phyloP scores from a whole-genome alignment of 2,888 invertebrate genomes.

The Drosophila pseudotalamancana region DNA sequence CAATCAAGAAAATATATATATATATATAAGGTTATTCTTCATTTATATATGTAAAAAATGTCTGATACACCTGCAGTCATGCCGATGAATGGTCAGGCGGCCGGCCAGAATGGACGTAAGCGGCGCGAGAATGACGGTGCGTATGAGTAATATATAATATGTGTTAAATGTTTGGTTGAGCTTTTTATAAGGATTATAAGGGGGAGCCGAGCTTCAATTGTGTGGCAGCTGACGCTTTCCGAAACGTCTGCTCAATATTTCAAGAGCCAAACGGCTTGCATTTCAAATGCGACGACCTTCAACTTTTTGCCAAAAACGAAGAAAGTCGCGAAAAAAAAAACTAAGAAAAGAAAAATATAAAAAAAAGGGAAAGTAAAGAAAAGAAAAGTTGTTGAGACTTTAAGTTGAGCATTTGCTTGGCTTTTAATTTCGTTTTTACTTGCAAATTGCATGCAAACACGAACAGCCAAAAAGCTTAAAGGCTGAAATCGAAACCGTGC shows the following conservation, averaged over 20 bases:
- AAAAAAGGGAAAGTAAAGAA: conserved; percentile 37
- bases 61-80: conserved; percentile 77
- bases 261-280: conserved; percentile 21
- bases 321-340: conserved; percentile 27
- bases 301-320: conserved; percentile 19
- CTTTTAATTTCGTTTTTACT: conserved; percentile 68
- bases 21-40: too few relatives aligned
- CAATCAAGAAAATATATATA: neutral
- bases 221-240: conserved; percentile 35
- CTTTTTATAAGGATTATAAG: too few relatives aligned
- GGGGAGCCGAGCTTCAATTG: neutral
- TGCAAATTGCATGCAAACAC: conserved; percentile 79
- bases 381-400: conserved; percentile 57
- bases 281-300: conserved; percentile 42
- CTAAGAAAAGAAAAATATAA: conserved; percentile 11
- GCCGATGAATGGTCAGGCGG: conserved; percentile 83
- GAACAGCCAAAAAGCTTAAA: conserved; percentile 45
- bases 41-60: conserved; percentile 18
- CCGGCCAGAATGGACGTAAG: conserved; percentile 73
- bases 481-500: conserved; percentile 19
- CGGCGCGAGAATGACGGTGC: conserved; percentile 80
- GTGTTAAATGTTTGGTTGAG: neutral
- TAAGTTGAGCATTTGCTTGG: conserved; percentile 56
- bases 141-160: conserved; percentile 62
- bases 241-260: conserved; percentile 23